Conservation (phyloP, 1,140 invertebrate species). For the Drosophila insularis region DNA sequence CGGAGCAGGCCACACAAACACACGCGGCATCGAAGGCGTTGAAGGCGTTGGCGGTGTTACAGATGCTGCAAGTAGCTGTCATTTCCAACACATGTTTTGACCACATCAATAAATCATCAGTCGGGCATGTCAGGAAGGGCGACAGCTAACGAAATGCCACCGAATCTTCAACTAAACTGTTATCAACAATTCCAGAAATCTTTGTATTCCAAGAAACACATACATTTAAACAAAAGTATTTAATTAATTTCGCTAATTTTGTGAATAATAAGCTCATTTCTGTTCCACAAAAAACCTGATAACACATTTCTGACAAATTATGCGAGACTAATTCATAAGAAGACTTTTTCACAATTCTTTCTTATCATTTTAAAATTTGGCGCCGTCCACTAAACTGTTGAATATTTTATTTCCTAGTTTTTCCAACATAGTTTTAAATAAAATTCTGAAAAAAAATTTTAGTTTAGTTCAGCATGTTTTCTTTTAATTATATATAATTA, state of each 20-base stretch:
- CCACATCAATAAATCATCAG: slow-evolving; percentile 80
- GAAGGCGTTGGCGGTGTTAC: slow-evolving; percentile 66
- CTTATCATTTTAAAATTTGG: neutral
- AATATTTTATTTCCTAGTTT: no score
- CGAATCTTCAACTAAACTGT: neutral
- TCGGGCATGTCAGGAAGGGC: slow-evolving; percentile 61
- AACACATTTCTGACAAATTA: neutral
- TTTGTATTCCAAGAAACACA: neutral
- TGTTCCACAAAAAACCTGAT: neutral
- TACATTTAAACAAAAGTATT: neutral
- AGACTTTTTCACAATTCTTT: neutral
- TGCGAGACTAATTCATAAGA: neutral
- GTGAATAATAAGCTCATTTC: neutral
- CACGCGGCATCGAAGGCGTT: slow-evolving; percentile 59
- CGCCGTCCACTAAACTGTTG: no score
- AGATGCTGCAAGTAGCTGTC: slow-evolving; percentile 82
- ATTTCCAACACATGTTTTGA: slow-evolving; percentile 82
- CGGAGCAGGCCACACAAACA: slow-evolving; percentile 39
- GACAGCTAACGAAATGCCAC: slow-evolving; percentile 23
- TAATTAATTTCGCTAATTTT: slow-evolving; percentile 9
- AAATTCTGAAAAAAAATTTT: no score
- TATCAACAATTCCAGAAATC: neutral
- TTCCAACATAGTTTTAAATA: no score
- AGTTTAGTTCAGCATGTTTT: no score
- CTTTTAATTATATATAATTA: no score